phyloP scores from a whole-genome alignment of 2,888 invertebrate species.

The Macrophya alboannulata region DNA sequence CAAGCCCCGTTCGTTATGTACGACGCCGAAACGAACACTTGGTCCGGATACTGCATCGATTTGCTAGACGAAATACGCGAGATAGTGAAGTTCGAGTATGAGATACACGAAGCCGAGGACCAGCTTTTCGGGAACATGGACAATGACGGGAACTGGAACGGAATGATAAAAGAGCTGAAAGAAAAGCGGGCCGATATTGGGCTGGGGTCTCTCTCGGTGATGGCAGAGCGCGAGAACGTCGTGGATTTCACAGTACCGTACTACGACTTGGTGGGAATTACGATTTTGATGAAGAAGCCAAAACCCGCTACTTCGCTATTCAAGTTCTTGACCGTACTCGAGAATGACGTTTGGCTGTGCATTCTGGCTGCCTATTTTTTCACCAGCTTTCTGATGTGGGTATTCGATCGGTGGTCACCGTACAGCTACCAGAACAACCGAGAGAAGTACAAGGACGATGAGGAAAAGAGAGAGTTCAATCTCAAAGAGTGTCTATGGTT shows the following conservation, averaged over 20 bases:
- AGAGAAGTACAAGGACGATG: slow-evolving; percentile 95
- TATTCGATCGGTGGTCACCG: slow-evolving; percentile 98
- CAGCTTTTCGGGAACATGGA: slow-evolving; percentile 95
- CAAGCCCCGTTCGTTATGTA: slow-evolving; percentile 93
- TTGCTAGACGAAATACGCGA: slow-evolving; percentile 93
- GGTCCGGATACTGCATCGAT: slow-evolving; percentile 96
- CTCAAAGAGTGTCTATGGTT: slow-evolving; percentile 99
- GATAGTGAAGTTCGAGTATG: slow-evolving; percentile 94
- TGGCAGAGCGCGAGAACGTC: slow-evolving; percentile 98
- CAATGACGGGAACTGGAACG: slow-evolving; percentile 92
- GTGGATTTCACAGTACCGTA: slow-evolving; percentile 99
- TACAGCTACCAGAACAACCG: slow-evolving; percentile 98
- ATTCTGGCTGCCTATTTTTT: slow-evolving; percentile 97
- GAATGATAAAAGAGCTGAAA: slow-evolving; percentile 90
- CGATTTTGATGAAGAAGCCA: slow-evolving; percentile 96
- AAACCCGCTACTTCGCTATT: slow-evolving; percentile 95
- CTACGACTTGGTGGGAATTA: slow-evolving; percentile 98
- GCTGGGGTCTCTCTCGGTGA: slow-evolving; percentile 95
- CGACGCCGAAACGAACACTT: slow-evolving; percentile 81
- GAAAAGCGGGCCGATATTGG: slow-evolving; percentile 97
- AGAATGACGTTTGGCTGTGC: slow-evolving; percentile 98
- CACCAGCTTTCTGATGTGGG: slow-evolving; percentile 96
- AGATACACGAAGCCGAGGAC: slow-evolving; percentile 91
- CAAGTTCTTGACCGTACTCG: slow-evolving; percentile 97
- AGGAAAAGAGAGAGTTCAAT: slow-evolving; percentile 96